phyloP scores from a whole-genome alignment of 2,888 invertebrate species.

The Eucriotettix oculatus region DNA sequence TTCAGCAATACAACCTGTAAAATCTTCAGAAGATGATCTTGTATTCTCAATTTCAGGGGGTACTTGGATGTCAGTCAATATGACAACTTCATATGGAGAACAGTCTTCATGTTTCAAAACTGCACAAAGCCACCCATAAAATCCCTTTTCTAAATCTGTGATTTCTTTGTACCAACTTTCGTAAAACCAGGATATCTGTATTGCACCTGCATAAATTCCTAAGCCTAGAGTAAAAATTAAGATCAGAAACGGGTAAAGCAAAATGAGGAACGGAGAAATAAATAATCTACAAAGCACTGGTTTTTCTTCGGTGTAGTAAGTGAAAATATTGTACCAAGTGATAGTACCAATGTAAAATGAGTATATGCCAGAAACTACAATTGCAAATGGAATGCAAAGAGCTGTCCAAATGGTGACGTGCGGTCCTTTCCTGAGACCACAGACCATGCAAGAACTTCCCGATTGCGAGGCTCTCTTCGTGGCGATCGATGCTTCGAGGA shows the following conservation, averaged over 20 bases:
- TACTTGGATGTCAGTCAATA: slow-evolving; percentile 33
- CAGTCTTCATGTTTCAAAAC: slow-evolving; percentile 49
- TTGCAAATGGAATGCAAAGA: slow-evolving; percentile 47
- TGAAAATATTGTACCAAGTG: slow-evolving; percentile 61
- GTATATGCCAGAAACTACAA: slow-evolving; percentile 42
- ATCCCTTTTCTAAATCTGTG: slow-evolving; percentile 59
- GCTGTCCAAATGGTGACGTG: slow-evolving; percentile 48
- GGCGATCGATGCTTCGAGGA: slow-evolving; percentile 44
- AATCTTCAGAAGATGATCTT: slow-evolving; percentile 27
- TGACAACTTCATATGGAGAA: slow-evolving; percentile 55
- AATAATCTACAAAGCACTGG: slow-evolving; percentile 42
- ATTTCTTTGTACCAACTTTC: slow-evolving; percentile 53
- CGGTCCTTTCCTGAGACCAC: slow-evolving; percentile 40
- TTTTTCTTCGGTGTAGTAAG: slow-evolving; percentile 48
- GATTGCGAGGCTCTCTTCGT: slow-evolving; percentile 27
- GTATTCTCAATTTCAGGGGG: slow-evolving; percentile 3
- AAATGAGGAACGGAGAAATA: slow-evolving; percentile 47
- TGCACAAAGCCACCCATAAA: slow-evolving; percentile 61
- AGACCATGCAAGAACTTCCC: slow-evolving; percentile 29
- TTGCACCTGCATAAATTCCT: slow-evolving; percentile 47
- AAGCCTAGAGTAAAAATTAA: slow-evolving; percentile 44
- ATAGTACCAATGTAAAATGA: slow-evolving; percentile 59
- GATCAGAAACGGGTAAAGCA: slow-evolving; percentile 53
- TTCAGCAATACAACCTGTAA: neutral
- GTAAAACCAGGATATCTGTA: slow-evolving; percentile 50